These are phyloP conservation scores for Caenorhabditis doughertyi DNA, from an alignment of 2,888 invertebrate species.

Conservation along the genomic window DNA sequence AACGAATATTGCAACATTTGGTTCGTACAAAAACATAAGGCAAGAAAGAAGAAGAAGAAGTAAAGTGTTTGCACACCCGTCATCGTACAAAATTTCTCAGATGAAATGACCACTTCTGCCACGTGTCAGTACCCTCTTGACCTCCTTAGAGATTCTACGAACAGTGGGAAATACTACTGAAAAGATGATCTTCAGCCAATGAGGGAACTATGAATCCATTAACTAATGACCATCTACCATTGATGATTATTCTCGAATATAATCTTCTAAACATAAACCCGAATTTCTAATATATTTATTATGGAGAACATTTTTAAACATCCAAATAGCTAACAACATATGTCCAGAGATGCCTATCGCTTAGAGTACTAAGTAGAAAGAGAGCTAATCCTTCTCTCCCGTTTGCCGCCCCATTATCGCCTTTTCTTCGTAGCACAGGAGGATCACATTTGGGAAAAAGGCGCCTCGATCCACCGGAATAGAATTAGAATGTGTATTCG, in stretches of 20 bases:
- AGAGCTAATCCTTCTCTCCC: conserved; percentile 32
- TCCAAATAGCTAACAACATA: conserved; percentile 38
- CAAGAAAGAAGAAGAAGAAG: background rate
- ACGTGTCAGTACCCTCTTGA: conserved; percentile 38
- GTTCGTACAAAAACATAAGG: background rate
- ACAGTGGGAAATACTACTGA: conserved; percentile 4
- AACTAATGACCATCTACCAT: conserved; percentile 9
- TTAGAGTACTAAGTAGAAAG: background rate
- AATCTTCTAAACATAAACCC: background rate
- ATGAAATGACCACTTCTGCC: conserved; percentile 41
- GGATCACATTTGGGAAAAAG: conserved; percentile 30
- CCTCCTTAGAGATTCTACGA: conserved; percentile 7
- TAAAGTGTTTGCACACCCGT: conserved; percentile 22
- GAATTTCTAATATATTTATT: conserved; percentile 28
- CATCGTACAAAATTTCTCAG: background rate
- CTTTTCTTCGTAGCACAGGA: conserved; percentile 4
- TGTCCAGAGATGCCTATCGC: conserved; percentile 38
- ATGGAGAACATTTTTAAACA: conserved; percentile 20
- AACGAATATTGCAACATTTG: background rate
- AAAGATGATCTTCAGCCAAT: background rate
- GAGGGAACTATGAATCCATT: conserved; percentile 12
- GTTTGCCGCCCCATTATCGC: conserved; percentile 37
- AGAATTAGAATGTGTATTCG: conserved; percentile 38
- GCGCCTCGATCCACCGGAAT: conserved; percentile 31
- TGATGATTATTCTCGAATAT: background rate